phyloP scores from a whole-genome alignment of 92 coral and sea anemone genomes.

The Blastomussa wellsi region DNA sequence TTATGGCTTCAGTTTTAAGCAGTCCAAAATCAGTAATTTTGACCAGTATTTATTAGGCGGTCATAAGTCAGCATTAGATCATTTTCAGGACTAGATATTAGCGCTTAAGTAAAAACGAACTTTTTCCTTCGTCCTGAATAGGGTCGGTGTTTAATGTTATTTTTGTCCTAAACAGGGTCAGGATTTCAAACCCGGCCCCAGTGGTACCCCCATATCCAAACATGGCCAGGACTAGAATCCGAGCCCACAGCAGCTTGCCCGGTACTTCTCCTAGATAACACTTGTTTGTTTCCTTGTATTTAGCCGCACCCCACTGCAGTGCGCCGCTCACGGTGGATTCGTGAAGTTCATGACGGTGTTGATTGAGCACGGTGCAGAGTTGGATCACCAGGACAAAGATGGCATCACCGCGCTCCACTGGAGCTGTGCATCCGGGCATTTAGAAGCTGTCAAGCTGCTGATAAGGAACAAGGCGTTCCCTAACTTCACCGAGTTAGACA shows the following conservation, averaged over 20 bases:
- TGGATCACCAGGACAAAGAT: slow-evolving; percentile 77
- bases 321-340: slow-evolving; percentile 94
- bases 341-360: slow-evolving; percentile 87
- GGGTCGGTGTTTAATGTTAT: too few relatives aligned
- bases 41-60: too few relatives aligned
- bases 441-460: slow-evolving; percentile 93
- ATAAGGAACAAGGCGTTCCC: slow-evolving; percentile 78
- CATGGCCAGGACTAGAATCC: not conserved
- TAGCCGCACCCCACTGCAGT: slow-evolving; percentile 91
- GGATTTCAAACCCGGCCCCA: too few relatives aligned
- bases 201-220: too few relatives aligned
- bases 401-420: slow-evolving; percentile 87
- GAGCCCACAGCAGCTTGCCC: not conserved
- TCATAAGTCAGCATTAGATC: too few relatives aligned
- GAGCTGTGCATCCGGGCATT: slow-evolving; percentile 89
- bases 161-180: too few relatives aligned
- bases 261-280: not conserved
- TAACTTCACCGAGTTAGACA: slow-evolving; percentile 70
- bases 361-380: slow-evolving; percentile 75
- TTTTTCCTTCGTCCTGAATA: too few relatives aligned
- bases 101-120: too few relatives aligned
- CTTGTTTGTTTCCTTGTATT: not conserved
- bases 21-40: too few relatives aligned
- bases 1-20: too few relatives aligned
- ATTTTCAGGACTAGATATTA: too few relatives aligned